phyloP scores from a whole-genome alignment of 2,888 invertebrate genomes.

The Synergus gifuensis region DNA sequence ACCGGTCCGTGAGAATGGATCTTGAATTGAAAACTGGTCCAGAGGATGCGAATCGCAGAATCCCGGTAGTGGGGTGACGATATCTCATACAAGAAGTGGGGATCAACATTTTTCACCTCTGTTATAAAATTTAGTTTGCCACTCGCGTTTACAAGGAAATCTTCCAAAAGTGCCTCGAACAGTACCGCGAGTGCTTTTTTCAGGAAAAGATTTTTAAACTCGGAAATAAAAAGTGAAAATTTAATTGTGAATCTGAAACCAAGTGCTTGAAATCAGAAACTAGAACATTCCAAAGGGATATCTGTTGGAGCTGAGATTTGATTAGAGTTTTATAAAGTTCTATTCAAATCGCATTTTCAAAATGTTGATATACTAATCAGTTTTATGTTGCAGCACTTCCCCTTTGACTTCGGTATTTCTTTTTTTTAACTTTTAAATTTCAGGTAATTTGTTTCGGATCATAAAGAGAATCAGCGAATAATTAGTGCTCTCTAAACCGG shows the following conservation, averaged over 20 bases:
- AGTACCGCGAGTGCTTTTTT: not conserved
- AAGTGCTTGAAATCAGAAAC: not conserved
- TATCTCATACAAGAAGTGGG: slow-evolving; percentile 47
- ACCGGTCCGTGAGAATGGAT: slow-evolving; percentile 67
- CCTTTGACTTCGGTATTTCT: not conserved
- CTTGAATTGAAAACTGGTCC: slow-evolving; percentile 73
- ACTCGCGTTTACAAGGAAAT: not conserved
- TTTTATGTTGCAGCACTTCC: not conserved
- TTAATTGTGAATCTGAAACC: not conserved
- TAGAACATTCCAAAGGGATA: not conserved
- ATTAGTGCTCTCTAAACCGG: slow-evolving; percentile 13
- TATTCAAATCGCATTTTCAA: not conserved
- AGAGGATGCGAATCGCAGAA: slow-evolving; percentile 65
- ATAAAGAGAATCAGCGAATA: not conserved
- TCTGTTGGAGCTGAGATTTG: not conserved
- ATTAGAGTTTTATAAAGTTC: slow-evolving; percentile 5
- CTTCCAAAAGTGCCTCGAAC: not conserved
- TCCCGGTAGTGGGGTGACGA: slow-evolving; percentile 50
- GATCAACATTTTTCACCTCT: slow-evolving; percentile 57
- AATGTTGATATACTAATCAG: not conserved
- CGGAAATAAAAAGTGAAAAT: not conserved
- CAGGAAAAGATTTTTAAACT: not conserved
- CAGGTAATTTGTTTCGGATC: not conserved
- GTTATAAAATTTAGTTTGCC: slow-evolving; percentile 50
- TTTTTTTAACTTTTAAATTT: not conserved